A percentile compares a stretch with the other conserved stretches of the same genome.
These are phyloP conservation scores for Ormyrus labotus DNA, from an alignment of 2,888 invertebrate species.

Conservation along the genomic window DNA sequence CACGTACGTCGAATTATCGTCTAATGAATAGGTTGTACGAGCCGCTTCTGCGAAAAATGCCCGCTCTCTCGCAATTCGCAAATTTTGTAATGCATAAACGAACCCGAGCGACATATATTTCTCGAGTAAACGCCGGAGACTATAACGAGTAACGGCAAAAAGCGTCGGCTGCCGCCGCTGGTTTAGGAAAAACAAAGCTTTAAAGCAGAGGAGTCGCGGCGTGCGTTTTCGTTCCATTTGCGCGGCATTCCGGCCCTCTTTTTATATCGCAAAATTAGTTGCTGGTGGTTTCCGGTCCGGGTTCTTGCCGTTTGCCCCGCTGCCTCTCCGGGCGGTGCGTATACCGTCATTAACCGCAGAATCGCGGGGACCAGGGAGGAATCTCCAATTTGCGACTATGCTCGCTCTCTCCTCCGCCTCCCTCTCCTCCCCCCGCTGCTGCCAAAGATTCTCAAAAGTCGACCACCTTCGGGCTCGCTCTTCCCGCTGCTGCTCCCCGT, in stretches of 20 bases:
- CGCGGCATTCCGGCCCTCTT: conserved; percentile 32
- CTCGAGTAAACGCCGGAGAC: too few relatives aligned
- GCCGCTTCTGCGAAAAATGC: neutral
- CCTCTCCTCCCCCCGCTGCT: neutral
- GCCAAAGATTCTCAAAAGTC: conserved; percentile 59
- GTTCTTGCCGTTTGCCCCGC: conserved; percentile 15
- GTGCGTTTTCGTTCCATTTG: too few relatives aligned
- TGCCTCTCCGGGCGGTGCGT: conserved; percentile 51
- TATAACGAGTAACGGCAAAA: too few relatives aligned
- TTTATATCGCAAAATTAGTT: conserved; percentile 48
- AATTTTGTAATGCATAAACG: too few relatives aligned
- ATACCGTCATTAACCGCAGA: conserved; percentile 65
- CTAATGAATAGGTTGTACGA: conserved; percentile 26
- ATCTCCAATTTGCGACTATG: conserved; percentile 39
- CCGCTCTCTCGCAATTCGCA: too few relatives aligned
- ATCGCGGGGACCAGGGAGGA: conserved; percentile 43
- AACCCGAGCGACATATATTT: too few relatives aligned
- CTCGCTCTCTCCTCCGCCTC: neutral
- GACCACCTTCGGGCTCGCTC: conserved; percentile 56
- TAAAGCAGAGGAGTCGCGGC: too few relatives aligned
- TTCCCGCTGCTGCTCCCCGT: neutral
- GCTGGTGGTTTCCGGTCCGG: conserved; percentile 40
- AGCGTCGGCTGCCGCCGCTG: too few relatives aligned
- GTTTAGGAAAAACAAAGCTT: too few relatives aligned
- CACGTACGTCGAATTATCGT: neutral